These are phyloP conservation scores for Eulemur coronatus DNA, from an alignment of 2,797 vertebrate species.

Conservation along the genomic window DNA sequence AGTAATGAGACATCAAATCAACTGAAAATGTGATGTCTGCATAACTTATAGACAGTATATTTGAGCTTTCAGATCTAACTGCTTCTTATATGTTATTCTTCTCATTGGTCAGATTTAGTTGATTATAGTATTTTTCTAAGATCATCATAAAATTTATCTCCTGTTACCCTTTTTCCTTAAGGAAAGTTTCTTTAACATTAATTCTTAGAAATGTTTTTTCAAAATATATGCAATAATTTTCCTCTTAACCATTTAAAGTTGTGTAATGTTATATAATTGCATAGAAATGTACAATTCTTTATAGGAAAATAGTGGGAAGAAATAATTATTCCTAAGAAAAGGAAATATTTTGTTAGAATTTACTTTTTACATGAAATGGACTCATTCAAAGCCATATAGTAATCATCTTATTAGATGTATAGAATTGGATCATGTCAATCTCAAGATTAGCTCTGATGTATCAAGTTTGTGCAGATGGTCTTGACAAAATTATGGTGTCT, in stretches of 20 bases:
- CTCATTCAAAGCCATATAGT: constrained; percentile 18
- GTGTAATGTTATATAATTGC: not conserved
- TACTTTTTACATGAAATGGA: constrained; percentile 43
- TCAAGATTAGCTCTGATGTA: not conserved
- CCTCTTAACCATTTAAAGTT: constrained; percentile 29
- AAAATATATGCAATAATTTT: not conserved
- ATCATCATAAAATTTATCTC: constrained; percentile 4
- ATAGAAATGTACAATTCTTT: constrained; percentile 26
- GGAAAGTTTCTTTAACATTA: constrained; percentile 24
- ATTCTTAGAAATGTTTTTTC: constrained; percentile 12
- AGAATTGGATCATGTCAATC: constrained; percentile 13
- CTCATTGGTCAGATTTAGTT: not conserved
- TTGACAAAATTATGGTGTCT: not conserved
- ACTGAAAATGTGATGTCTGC: constrained; percentile 18
- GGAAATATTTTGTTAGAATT: constrained; percentile 31
- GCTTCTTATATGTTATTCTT: not conserved
- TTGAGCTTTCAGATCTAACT: not conserved
- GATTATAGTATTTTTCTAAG: constrained; percentile 28
- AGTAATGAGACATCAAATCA: not conserved
- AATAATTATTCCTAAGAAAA: constrained; percentile 41
- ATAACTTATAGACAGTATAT: not conserved
- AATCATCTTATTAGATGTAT: not conserved
- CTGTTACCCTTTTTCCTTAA: not conserved
- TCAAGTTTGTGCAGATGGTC: not conserved
- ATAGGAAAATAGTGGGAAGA: not conserved